Conservation (phyloP, 37 sponge, comb jelly and placozoan species). For the Aphrocallistes beatrix region DNA sequence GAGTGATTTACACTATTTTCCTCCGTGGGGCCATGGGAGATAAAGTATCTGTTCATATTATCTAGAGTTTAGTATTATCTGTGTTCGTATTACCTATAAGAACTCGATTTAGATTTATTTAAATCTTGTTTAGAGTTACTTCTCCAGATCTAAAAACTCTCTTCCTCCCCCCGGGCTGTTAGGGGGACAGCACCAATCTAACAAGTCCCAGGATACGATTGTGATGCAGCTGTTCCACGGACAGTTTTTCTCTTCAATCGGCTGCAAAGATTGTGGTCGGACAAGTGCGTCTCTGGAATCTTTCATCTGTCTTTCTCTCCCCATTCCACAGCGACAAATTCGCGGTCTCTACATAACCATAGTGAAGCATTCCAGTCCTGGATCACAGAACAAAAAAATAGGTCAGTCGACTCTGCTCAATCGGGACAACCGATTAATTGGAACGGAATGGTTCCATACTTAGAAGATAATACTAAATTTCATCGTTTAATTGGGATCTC, state of each 20-base stretch:
- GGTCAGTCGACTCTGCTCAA: no score
- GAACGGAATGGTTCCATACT: no score
- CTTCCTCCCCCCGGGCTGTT: background rate
- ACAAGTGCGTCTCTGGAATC: conserved; percentile 71
- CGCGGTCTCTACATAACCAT: conserved; percentile 50
- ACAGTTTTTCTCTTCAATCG: conserved; percentile 54
- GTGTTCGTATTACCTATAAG: no score
- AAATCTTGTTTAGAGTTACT: background rate
- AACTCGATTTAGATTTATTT: background rate
- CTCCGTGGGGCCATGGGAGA: no score
- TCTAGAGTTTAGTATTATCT: no score
- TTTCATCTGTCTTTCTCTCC: conserved; percentile 78
- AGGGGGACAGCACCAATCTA: background rate
- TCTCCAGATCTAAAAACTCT: background rate
- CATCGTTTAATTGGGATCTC: no score
- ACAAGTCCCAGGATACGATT: background rate
- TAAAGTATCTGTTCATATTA: no score
- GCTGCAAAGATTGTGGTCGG: conserved; percentile 52
- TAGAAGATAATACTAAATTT: no score
- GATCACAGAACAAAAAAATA: background rate
- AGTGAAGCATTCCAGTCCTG: conserved; percentile 34
- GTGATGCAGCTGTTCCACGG: conserved; percentile 59
- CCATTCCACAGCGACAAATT: conserved; percentile 57
- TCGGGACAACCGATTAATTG: no score
- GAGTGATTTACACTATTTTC: no score